phyloP scores from a whole-genome alignment of 2,888 invertebrate genomes.

The Andrena camellia region DNA sequence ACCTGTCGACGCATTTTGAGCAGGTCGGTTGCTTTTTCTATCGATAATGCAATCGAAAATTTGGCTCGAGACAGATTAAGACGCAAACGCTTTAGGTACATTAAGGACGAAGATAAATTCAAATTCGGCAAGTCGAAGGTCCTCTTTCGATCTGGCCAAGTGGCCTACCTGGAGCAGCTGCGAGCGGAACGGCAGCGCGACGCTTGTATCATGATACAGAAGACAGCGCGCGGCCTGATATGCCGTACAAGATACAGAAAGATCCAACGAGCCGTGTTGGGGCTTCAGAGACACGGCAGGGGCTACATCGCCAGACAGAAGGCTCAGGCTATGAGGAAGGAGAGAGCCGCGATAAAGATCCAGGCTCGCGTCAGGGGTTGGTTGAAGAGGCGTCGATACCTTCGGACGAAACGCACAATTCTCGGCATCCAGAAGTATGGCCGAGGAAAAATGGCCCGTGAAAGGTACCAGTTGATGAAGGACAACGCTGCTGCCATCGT shows the following conservation, averaged over 20 bases:
- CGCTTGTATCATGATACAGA: slow-evolving; percentile 97
- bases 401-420: slow-evolving; percentile 87
- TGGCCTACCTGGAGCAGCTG: slow-evolving; percentile 97
- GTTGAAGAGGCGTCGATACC: slow-evolving; percentile 90
- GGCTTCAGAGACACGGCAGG: slow-evolving; percentile 92
- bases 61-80: background rate
- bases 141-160: slow-evolving; percentile 99
- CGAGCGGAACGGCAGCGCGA: slow-evolving; percentile 92
- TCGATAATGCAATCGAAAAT: background rate
- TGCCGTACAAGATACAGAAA: slow-evolving; percentile 90
- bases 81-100: slow-evolving; percentile 86
- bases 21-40: slow-evolving; percentile 82
- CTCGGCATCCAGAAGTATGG: slow-evolving; percentile 90
- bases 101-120: slow-evolving; percentile 95
- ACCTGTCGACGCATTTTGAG: slow-evolving; percentile 93
- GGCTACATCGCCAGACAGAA: slow-evolving; percentile 94
- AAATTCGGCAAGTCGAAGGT: slow-evolving; percentile 99
- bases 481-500: slow-evolving; percentile 89
- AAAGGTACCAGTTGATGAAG: slow-evolving; percentile 87
- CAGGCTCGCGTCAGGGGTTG: slow-evolving; percentile 94
- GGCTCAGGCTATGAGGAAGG: slow-evolving; percentile 89
- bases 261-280: slow-evolving; percentile 88
- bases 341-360: slow-evolving; percentile 92
- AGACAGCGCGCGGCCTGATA: slow-evolving; percentile 94
- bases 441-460: slow-evolving; percentile 91